phyloP scores from a whole-genome alignment of 1,140 invertebrate species.

The Tyrophagus putrescentiae region DNA sequence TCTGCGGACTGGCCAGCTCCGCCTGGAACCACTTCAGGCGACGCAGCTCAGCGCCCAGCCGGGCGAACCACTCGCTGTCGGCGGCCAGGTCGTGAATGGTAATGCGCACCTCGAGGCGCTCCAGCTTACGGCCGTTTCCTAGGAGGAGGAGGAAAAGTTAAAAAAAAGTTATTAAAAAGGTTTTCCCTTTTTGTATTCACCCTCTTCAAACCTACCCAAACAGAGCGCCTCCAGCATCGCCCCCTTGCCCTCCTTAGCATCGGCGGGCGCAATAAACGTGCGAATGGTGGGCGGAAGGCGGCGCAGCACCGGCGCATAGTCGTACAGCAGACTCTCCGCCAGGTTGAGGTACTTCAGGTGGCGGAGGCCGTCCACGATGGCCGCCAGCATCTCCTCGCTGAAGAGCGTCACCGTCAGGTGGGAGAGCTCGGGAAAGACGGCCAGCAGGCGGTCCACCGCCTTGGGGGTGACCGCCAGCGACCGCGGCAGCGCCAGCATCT shows the following conservation, averaged over 20 bases:
- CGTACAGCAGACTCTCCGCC: not conserved
- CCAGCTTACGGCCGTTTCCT: conserved; percentile 4
- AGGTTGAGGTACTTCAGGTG: conserved; percentile 9
- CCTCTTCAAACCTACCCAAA: conserved; percentile 1
- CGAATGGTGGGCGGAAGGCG: not conserved
- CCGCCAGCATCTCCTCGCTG: not conserved
- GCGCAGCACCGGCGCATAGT: not conserved
- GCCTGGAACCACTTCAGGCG: conserved; percentile 6
- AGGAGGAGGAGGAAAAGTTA: not conserved
- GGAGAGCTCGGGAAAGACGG: not conserved
- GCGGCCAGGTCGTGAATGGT: not conserved
- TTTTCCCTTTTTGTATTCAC: not conserved
- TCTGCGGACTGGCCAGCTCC: not conserved
- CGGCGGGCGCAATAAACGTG: conserved; percentile 5
- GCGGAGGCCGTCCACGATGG: not conserved
- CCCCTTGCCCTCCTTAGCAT: conserved; percentile 3
- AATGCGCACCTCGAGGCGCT: not conserved
- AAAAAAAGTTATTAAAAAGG: conserved; percentile 2
- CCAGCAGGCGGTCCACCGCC: not conserved
- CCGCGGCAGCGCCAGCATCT: conserved; percentile 4
- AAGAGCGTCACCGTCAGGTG: conserved; percentile 1
- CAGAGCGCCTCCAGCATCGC: not conserved
- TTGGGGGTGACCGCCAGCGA: not conserved
- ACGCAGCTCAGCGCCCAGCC: not conserved
- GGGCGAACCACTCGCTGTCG: not conserved